Evolutionary conservation across 2,797 vertebrate species (phyloP).

Genomic region (Tenualosa ilisha): DNA sequence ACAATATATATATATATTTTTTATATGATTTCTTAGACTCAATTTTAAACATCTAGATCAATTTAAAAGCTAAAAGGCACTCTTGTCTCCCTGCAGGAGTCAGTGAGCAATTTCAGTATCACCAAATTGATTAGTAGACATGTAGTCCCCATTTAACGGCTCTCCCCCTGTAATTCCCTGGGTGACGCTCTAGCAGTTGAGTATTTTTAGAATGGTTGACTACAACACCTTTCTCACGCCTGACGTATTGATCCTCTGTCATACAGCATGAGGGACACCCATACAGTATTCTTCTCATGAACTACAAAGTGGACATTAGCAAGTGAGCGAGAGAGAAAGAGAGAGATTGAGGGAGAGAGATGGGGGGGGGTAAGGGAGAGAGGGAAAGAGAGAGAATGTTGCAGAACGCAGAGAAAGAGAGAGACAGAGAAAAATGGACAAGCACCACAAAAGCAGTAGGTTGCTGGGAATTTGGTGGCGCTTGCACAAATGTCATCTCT

Average conservation of each 20-base stretch:
- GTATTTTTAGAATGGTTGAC: not conserved
- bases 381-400: not conserved
- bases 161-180: not conserved
- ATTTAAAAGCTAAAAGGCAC: not conserved
- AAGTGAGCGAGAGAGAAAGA: not conserved
- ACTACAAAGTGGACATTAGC: not conserved
- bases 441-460: slow-evolving; percentile 48
- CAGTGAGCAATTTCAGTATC: not conserved
- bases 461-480: slow-evolving; percentile 54
- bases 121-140: slow-evolving; percentile 4
- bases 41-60: not conserved
- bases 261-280: not conserved
- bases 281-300: not conserved
- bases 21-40: not conserved
- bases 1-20: not conserved
- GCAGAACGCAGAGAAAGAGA: not conserved
- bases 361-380: not conserved
- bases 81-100: not conserved
- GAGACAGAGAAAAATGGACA: not conserved
- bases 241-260: not conserved
- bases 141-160: not conserved
- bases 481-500: slow-evolving; percentile 56
- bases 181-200: not conserved
- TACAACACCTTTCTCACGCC: not conserved
- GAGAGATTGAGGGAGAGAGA: not conserved